A percentile compares a stretch with the other conserved stretches of the same genome.
Conservation (phyloP, 2,888 invertebrate species). For the Enchytraeus crypticus region DNA sequence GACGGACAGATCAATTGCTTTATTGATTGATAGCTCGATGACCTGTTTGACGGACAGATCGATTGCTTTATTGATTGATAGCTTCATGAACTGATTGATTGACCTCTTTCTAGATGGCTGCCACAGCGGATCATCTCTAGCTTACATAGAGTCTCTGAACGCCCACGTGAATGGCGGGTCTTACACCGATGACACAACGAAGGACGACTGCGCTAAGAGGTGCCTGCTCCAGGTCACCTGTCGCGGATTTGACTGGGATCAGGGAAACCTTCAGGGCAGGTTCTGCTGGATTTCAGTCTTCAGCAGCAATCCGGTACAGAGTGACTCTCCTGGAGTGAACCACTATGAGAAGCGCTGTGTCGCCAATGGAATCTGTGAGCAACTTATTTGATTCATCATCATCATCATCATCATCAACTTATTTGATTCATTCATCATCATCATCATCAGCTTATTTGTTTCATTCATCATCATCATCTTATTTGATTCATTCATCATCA, state of each 20-base stretch:
- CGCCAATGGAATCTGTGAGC: neutral
- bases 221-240: neutral
- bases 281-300: neutral
- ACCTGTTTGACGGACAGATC: too few species aligned
- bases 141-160: neutral
- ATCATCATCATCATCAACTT: neutral
- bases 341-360: neutral
- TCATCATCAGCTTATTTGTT: neutral
- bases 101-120: too few species aligned
- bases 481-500: neutral
- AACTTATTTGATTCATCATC: neutral
- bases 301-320: neutral
- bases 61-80: too few species aligned
- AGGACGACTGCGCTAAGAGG: neutral
- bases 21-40: too few species aligned
- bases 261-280: neutral
- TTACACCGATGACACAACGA: neutral
- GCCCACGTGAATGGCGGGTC: neutral
- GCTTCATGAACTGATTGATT: too few species aligned
- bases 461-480: constrained; percentile 4
- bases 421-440: neutral
- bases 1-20: too few species aligned
- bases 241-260: neutral
- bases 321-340: neutral
- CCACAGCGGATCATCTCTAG: too few species aligned